Conservation (phyloP, 2,113 vertebrate species). For the Ibidorhyncha struthersii region DNA sequence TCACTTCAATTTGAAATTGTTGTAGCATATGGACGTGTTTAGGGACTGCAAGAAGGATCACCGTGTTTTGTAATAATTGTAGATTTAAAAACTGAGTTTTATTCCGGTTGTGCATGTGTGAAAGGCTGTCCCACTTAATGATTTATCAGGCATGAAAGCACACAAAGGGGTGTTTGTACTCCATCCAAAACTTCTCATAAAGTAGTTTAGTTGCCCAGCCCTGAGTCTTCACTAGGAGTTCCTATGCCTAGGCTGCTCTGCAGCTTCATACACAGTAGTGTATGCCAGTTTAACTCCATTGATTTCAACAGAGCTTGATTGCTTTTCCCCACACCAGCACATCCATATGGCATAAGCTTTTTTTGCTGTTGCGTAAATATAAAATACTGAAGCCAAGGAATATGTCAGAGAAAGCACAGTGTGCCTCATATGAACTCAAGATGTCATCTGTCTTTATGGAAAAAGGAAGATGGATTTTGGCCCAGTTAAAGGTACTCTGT, state of each 20-base stretch:
- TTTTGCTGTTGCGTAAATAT: background rate
- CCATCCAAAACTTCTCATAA: background rate
- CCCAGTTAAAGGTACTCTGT: background rate
- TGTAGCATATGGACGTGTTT: background rate
- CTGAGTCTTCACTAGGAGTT: background rate
- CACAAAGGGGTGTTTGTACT: background rate
- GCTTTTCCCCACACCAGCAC: background rate
- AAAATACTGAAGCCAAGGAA: background rate
- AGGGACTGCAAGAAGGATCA: background rate
- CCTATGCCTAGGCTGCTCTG: background rate
- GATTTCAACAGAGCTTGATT: background rate
- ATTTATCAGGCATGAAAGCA: background rate
- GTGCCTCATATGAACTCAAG: conserved; percentile 10
- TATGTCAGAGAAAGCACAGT: background rate
- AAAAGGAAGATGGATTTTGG: background rate
- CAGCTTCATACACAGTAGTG: background rate
- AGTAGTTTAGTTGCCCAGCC: background rate
- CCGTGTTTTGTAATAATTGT: background rate
- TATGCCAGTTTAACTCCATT: background rate
- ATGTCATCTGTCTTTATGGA: background rate
- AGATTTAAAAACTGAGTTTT: background rate
- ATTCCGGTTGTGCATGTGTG: background rate
- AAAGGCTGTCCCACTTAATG: background rate
- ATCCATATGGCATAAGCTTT: background rate
- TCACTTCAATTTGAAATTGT: background rate